These are phyloP conservation scores for Penelope pileata DNA, from an alignment of 2,113 vertebrate genomes.

Conservation along the genomic window DNA sequence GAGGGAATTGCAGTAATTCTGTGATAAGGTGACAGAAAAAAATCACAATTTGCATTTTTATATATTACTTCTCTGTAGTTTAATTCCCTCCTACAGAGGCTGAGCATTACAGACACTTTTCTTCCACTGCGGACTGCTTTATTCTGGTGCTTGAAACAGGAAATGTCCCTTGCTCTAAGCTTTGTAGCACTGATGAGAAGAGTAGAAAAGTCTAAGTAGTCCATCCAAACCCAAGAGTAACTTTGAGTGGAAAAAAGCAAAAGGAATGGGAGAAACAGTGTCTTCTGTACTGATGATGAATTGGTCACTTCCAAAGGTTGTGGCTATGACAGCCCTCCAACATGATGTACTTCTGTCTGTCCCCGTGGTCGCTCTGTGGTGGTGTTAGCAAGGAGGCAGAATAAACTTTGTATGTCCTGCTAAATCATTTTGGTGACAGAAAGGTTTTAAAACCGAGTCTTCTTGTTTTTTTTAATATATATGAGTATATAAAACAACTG, in stretches of 20 bases:
- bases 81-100: not conserved
- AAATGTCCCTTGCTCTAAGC: not conserved
- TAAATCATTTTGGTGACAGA: not conserved
- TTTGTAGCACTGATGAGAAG: not conserved
- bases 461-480: not conserved
- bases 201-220: not conserved
- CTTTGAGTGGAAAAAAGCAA: not conserved
- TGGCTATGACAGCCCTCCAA: rapidly evolving
- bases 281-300: not conserved
- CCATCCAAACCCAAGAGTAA: not conserved
- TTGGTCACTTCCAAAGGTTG: not conserved
- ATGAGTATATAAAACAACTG: not conserved
- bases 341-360: not conserved
- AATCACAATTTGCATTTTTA: not conserved
- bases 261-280: not conserved
- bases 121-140: not conserved
- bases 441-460: not conserved
- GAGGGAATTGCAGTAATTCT: not conserved
- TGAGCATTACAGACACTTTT: not conserved
- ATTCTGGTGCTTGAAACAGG: not conserved
- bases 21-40: not conserved
- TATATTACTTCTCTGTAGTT: not conserved
- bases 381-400: not conserved
- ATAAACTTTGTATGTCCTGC: not conserved
- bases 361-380: rapidly evolving